Conservation (phyloP, 1,140 invertebrate species). For the Cepaea nemoralis region DNA sequence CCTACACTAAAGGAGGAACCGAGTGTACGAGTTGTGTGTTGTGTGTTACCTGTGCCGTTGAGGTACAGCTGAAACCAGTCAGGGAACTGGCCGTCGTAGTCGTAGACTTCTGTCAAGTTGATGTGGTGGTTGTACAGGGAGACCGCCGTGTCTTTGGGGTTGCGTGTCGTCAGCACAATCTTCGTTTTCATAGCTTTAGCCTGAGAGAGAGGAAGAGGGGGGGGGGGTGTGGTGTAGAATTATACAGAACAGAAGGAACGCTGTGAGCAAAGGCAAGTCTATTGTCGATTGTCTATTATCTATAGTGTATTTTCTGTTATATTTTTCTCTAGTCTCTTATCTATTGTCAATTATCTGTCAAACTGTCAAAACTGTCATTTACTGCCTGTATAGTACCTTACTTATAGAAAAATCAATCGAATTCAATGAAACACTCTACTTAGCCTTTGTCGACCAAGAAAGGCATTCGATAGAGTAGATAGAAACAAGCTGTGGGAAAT, state of each 20-base stretch:
- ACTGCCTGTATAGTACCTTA: no score
- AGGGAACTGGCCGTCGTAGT: constrained; percentile 50
- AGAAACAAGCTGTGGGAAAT: no score
- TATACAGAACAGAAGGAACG: neutral
- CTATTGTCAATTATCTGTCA: no score
- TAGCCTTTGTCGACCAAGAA: no score
- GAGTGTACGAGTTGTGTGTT: no score
- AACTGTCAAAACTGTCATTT: no score
- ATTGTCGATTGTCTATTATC: neutral
- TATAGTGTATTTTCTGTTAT: neutral
- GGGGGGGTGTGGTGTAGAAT: neutral
- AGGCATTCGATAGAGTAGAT: no score
- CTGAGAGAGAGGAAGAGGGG: neutral
- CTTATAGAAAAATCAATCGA: no score
- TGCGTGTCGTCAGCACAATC: constrained; percentile 46
- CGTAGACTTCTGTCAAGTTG: constrained; percentile 43
- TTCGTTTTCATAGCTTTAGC: constrained; percentile 23
- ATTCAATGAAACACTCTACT: no score
- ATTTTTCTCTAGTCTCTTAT: no score
- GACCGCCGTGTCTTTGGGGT: constrained; percentile 56
- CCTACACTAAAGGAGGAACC: no score
- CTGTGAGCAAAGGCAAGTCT: neutral
- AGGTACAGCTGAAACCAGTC: constrained; percentile 47
- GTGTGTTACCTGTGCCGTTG: constrained; percentile 47
- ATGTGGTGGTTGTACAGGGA: constrained; percentile 55